phyloP scores from a whole-genome alignment of 1,140 invertebrate genomes.

The Trachelipus rathkii region DNA sequence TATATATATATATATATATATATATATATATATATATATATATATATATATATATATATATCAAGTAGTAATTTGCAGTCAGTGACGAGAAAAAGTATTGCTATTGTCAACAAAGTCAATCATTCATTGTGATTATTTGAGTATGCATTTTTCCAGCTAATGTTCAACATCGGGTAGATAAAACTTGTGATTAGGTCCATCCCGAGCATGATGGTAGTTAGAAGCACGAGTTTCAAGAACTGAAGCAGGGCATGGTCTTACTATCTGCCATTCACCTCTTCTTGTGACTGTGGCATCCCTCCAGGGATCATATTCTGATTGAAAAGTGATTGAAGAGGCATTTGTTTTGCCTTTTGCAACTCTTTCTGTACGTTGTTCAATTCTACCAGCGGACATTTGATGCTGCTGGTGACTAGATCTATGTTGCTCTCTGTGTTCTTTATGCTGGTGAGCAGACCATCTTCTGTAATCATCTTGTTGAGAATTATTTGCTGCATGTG shows the following conservation, averaged over 20 bases:
- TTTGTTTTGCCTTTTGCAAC: constrained; percentile 30
- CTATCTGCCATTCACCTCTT: constrained; percentile 51
- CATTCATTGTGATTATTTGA: background rate
- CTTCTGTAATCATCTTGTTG: constrained; percentile 39
- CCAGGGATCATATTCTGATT: constrained; percentile 65
- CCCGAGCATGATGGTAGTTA: constrained; percentile 73
- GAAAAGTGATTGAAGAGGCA: constrained; percentile 41
- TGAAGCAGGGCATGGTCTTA: constrained; percentile 67
- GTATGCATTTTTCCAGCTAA: background rate
- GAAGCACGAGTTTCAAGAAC: constrained; percentile 63
- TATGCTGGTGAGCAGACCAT: constrained; percentile 43
- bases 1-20: background rate
- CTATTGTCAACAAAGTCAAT: too few relatives aligned
- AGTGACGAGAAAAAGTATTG: too few relatives aligned
- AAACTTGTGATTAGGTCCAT: constrained; percentile 75
- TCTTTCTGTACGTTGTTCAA: constrained; percentile 32
- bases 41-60: constrained; percentile 16
- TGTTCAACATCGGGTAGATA: constrained; percentile 58
- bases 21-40: constrained; percentile 9
- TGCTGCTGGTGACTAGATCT: constrained; percentile 58
- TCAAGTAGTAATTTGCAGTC: background rate
- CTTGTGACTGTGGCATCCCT: constrained; percentile 61
- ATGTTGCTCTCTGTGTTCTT: background rate
- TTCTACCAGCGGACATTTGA: constrained; percentile 65
- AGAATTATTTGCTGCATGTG: constrained; percentile 27